These are phyloP conservation scores for Labia minor DNA, from an alignment of 2,888 invertebrate genomes.

Conservation along the genomic window DNA sequence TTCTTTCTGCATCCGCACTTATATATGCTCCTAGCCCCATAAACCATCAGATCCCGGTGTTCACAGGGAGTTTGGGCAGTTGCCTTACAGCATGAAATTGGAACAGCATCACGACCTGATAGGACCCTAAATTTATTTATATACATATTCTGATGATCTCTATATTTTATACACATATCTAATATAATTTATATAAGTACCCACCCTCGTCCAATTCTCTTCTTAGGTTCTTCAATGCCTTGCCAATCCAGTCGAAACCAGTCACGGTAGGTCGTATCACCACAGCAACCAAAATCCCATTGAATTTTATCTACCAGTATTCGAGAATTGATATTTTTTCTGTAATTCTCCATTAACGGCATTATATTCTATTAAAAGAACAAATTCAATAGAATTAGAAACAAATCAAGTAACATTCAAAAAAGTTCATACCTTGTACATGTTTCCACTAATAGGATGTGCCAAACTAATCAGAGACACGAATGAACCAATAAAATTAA, in stretches of 20 bases:
- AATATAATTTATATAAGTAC: neutral
- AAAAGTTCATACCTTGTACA: neutral
- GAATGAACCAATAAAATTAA: neutral
- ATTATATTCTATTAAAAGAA: neutral
- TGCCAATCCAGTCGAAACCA: slow-evolving; percentile 13
- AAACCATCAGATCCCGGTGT: neutral
- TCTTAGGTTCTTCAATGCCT: neutral
- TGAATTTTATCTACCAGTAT: neutral
- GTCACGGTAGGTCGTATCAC: slow-evolving; percentile 5
- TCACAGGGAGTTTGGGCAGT: neutral
- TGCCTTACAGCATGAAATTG: neutral
- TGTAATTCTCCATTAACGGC: neutral
- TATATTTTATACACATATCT: too few species aligned
- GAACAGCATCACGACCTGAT: neutral
- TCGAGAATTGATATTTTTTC: neutral
- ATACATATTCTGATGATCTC: too few species aligned
- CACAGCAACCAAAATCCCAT: slow-evolving; percentile 9
- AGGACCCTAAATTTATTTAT: too few species aligned
- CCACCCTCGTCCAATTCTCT: neutral
- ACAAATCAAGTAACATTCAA: too few species aligned
- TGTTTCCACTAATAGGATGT: neutral
- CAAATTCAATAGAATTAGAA: neutral
- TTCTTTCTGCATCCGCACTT: neutral
- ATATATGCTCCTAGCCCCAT: neutral
- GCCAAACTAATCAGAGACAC: neutral